Evolutionary conservation across 2,888 invertebrate genomes (phyloP).

Genomic region (Synergus gifuensis): DNA sequence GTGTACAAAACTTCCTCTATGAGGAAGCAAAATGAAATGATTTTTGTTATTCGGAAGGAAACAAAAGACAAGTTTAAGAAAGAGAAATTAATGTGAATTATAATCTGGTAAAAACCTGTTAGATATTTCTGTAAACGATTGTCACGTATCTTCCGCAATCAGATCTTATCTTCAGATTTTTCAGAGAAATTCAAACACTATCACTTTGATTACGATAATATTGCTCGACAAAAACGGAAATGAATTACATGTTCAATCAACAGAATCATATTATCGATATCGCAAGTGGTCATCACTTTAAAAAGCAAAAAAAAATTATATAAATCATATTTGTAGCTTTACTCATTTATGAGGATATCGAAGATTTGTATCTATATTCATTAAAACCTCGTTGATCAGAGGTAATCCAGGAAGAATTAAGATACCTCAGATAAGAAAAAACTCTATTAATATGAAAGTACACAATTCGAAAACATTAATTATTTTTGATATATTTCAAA

Average conservation of each 20-base stretch:
- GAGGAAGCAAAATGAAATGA: background rate
- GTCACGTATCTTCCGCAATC: slow-evolving; percentile 6
- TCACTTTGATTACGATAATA: slow-evolving; percentile 17
- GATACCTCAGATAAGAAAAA: no score
- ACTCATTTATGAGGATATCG: background rate
- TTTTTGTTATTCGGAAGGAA: background rate
- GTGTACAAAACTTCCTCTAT: no score
- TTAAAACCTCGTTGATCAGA: no score
- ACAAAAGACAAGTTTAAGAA: background rate
- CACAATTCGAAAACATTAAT: no score
- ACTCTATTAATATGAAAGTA: no score
- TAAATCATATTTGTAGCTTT: background rate
- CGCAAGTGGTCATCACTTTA: slow-evolving; percentile 22
- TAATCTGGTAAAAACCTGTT: background rate
- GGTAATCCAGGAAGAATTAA: no score
- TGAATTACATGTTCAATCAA: slow-evolving; percentile 17
- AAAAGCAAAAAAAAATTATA: slow-evolving; percentile 1
- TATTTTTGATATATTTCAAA: no score
- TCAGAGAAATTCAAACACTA: background rate
- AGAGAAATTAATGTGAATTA: background rate
- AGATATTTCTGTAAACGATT: background rate
- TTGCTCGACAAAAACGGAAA: background rate
- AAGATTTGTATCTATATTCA: no score
- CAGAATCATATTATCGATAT: background rate
- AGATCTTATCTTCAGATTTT: slow-evolving; percentile 22